These are phyloP conservation scores for Drosophila burlai DNA, from an alignment of 1,140 invertebrate species.

Conservation along the genomic window DNA sequence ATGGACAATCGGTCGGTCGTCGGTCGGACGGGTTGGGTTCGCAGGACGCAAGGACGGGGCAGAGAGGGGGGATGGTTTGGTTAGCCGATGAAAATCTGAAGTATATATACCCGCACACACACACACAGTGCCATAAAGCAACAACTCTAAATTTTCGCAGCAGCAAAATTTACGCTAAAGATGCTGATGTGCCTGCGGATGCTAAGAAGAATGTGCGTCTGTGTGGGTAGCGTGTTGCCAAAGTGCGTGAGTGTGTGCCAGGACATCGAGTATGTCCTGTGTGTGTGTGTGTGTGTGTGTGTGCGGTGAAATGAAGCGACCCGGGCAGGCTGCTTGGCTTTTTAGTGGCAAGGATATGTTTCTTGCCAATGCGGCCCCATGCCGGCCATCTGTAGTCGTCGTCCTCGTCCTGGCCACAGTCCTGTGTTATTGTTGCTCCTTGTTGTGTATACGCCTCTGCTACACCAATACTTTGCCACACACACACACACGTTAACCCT, in stretches of 20 bases:
- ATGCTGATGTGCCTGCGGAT: constrained; percentile 66
- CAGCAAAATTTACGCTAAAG: constrained; percentile 78
- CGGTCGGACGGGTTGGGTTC: constrained; percentile 38
- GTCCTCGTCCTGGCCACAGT: constrained; percentile 25
- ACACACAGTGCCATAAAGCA: constrained; percentile 61
- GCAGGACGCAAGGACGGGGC: constrained; percentile 9
- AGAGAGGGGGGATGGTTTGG: constrained; percentile 7
- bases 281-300: constrained; percentile 14
- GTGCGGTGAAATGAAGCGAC: constrained; percentile 53
- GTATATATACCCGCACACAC: constrained; percentile 55
- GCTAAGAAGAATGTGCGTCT: constrained; percentile 56
- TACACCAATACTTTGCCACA: constrained; percentile 5
- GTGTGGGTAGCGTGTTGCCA: constrained; percentile 28
- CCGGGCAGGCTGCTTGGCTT: constrained; percentile 58
- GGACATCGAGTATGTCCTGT: constrained; percentile 12
- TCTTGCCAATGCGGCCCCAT: constrained; percentile 49
- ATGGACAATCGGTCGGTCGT: constrained; percentile 45
- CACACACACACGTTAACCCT: constrained; percentile 1
- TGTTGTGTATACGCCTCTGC: constrained; percentile 42
- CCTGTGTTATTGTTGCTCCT: constrained; percentile 54
- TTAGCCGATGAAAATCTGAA: constrained; percentile 75
- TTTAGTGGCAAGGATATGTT: constrained; percentile 52
- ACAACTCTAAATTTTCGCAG: constrained; percentile 80
- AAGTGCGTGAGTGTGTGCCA: constrained; percentile 23
- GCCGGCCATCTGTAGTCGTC: constrained; percentile 43